These are phyloP conservation scores for Martes martes DNA, from an alignment of 2,113 vertebrate genomes.

Conservation along the genomic window DNA sequence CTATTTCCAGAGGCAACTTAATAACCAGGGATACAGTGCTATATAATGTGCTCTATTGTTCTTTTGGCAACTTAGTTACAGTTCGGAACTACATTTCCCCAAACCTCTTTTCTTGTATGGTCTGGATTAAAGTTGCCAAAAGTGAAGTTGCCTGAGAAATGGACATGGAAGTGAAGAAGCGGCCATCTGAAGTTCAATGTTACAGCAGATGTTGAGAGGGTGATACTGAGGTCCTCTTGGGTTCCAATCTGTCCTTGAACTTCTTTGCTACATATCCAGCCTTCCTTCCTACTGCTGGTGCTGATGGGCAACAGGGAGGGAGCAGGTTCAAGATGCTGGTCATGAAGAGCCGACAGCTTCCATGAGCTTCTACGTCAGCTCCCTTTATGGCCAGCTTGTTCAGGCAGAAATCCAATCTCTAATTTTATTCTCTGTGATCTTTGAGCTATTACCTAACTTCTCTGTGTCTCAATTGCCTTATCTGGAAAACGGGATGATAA, in stretches of 20 bases:
- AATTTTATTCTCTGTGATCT: background rate
- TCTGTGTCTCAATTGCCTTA: background rate
- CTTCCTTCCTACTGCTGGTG: background rate
- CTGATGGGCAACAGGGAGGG: background rate
- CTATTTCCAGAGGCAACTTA: background rate
- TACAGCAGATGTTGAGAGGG: fast-evolving
- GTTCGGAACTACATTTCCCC: background rate
- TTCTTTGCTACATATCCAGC: background rate
- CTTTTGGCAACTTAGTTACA: background rate
- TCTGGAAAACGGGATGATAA: background rate
- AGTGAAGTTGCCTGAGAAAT: background rate
- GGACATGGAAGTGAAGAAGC: background rate
- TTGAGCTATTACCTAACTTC: background rate
- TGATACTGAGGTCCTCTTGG: background rate
- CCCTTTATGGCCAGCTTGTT: no score
- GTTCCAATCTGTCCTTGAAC: background rate
- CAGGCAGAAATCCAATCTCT: background rate
- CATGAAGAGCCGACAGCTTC: background rate
- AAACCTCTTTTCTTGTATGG: background rate
- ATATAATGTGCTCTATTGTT: background rate
- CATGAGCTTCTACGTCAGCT: fast-evolving
- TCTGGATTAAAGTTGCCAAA: background rate
- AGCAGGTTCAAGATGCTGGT: background rate
- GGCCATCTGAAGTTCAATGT: background rate
- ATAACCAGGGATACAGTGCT: background rate